Percentiles rank a stretch among this genome's conserved stretches.
Conservation (phyloP, 2,797 vertebrate genomes). For the Synaphobranchus kaupii region DNA sequence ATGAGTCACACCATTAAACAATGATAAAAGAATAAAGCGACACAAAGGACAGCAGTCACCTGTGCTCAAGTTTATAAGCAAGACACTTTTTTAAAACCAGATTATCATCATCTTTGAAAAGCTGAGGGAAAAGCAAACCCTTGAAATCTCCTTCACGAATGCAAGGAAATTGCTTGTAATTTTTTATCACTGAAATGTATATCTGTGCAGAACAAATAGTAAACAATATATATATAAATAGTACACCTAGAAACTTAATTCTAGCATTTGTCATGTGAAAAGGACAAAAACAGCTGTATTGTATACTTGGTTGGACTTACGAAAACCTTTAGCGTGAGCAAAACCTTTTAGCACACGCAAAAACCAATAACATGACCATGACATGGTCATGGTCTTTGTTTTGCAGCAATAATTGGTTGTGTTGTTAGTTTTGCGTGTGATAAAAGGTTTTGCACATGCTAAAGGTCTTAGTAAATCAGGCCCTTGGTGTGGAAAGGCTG, state of each 20-base stretch:
- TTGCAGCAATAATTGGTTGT: too few species aligned
- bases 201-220: not conserved
- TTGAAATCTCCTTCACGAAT: not conserved
- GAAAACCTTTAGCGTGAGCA: too few species aligned
- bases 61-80: not conserved
- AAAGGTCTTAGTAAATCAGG: too few species aligned
- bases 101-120: not conserved
- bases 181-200: not conserved
- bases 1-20: not conserved
- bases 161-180: not conserved
- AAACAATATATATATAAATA: not conserved
- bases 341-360: too few species aligned
- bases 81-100: not conserved
- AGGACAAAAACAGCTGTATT: not conserved
- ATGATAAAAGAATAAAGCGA: not conserved
- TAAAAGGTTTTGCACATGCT: too few species aligned
- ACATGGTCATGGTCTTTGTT: too few species aligned
- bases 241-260: not conserved
- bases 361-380: too few species aligned
- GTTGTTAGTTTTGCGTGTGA: too few species aligned
- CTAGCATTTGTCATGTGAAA: not conserved
- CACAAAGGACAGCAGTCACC: not conserved
- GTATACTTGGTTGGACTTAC: not conserved
- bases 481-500: not conserved
- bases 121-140: not conserved